A percentile compares a stretch with the other conserved stretches of the same genome.
These are phyloP conservation scores for Chascanopsetta lugubris DNA, from an alignment of 2,113 vertebrate genomes.

Conservation along the genomic window DNA sequence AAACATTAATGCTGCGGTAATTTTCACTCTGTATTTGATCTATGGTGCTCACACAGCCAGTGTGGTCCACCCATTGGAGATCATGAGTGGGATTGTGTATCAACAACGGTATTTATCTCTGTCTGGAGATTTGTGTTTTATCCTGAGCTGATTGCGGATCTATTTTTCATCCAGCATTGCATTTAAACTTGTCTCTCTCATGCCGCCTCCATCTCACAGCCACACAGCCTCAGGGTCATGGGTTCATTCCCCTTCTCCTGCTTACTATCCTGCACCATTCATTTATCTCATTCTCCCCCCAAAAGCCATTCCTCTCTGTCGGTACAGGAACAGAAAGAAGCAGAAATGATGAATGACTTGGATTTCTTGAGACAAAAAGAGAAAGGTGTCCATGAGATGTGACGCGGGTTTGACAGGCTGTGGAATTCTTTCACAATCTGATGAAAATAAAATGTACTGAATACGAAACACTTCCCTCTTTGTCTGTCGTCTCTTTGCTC, in stretches of 20 bases:
- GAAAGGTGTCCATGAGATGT: neutral
- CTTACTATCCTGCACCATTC: slow-evolving; percentile 31
- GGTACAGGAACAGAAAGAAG: slow-evolving; percentile 23
- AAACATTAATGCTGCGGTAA: no score
- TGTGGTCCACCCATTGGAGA: no score
- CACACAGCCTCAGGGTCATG: slow-evolving; percentile 20
- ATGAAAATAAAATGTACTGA: no score
- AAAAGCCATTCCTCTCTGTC: slow-evolving; percentile 14
- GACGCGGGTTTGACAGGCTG: neutral
- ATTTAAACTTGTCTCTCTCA: slow-evolving; percentile 27
- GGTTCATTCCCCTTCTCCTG: slow-evolving; percentile 7
- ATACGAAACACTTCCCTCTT: no score
- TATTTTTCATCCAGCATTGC: slow-evolving; percentile 21
- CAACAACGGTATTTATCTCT: neutral
- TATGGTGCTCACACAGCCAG: no score
- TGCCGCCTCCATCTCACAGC: slow-evolving; percentile 19
- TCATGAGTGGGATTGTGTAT: no score
- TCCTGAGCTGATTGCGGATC: neutral
- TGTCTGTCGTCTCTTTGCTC: no score
- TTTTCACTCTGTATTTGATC: no score
- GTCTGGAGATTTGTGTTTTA: neutral
- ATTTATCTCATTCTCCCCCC: slow-evolving; percentile 21
- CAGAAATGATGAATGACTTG: slow-evolving; percentile 22
- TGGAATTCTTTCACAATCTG: no score
- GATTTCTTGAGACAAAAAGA: neutral